phyloP scores from a whole-genome alignment of 2,113 vertebrate species.

The Myotis lucifugus region DNA sequence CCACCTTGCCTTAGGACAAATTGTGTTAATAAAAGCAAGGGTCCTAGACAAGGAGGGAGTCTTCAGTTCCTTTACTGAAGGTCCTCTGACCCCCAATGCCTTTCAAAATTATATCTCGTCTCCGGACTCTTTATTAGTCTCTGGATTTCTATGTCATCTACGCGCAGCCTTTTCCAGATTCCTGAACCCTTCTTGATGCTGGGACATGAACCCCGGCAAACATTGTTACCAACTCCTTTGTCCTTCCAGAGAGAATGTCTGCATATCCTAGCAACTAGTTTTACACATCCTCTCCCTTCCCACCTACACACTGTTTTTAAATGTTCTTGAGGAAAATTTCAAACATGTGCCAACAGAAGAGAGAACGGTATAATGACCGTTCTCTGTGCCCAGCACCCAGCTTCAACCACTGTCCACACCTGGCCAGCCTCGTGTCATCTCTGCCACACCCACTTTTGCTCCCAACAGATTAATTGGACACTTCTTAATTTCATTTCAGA shows the following conservation, averaged over 20 bases:
- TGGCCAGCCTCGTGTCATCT: neutral
- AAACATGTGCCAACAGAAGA: neutral
- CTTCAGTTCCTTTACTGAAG: too few species aligned
- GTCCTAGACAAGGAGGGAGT: too few species aligned
- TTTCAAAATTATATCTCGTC: too few species aligned
- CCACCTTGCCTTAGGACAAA: too few species aligned
- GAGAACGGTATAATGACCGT: neutral
- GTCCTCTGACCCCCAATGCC: too few species aligned
- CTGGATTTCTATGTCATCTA: too few species aligned
- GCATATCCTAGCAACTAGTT: constrained; percentile 35
- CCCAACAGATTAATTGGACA: neutral
- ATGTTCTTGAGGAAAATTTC: constrained; percentile 32
- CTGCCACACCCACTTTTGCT: neutral
- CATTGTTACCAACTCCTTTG: neutral
- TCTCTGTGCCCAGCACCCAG: neutral
- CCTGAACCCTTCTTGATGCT: too few species aligned
- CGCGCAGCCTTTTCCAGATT: too few species aligned
- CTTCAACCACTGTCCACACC: neutral
- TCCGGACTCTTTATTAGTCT: too few species aligned
- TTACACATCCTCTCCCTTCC: constrained; percentile 9
- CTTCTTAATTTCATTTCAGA: neutral
- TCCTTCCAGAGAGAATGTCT: neutral
- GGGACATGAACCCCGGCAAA: too few species aligned
- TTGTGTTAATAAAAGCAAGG: too few species aligned
- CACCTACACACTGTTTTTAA: neutral